Evolutionary conservation across 2,113 vertebrate genomes (phyloP).

Genomic region (Eurystomus gularis): DNA sequence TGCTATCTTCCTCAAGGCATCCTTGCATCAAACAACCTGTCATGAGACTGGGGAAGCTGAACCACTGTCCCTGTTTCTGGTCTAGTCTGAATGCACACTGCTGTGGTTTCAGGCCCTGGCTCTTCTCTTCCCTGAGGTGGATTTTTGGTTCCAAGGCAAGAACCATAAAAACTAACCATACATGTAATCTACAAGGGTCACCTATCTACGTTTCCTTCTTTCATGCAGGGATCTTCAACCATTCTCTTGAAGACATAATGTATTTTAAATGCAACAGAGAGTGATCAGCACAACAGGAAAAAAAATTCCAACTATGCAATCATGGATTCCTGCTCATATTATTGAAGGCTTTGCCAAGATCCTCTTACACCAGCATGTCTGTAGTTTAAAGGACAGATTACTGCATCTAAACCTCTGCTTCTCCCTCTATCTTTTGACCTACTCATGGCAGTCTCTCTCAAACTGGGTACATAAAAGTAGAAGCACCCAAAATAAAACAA

Average conservation of each 20-base stretch:
- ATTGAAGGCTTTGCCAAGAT: not conserved
- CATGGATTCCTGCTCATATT: rapidly evolving
- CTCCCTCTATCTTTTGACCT: not conserved
- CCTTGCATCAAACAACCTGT: not conserved
- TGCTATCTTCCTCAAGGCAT: not conserved
- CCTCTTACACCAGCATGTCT: not conserved
- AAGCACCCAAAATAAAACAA: not conserved
- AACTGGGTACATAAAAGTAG: not conserved
- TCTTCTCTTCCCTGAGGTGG: not conserved
- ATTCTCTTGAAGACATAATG: not conserved
- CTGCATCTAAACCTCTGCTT: not conserved
- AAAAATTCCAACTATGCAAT: not conserved
- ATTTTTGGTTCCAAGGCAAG: not conserved
- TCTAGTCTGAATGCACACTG: not conserved
- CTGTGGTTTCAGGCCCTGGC: not conserved
- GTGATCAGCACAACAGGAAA: not conserved
- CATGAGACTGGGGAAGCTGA: not conserved
- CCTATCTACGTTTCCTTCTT: rapidly evolving
- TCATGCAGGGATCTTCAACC: not conserved
- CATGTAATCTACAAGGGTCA: not conserved
- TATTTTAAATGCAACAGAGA: not conserved
- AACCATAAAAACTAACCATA: not conserved
- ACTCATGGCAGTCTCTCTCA: not conserved
- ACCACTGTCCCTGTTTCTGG: not conserved
- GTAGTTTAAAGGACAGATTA: not conserved